Percentiles rank a stretch among this genome's conserved stretches.
Conservation (phyloP, 2,797 vertebrate species). For the Vespertilio murinus region DNA sequence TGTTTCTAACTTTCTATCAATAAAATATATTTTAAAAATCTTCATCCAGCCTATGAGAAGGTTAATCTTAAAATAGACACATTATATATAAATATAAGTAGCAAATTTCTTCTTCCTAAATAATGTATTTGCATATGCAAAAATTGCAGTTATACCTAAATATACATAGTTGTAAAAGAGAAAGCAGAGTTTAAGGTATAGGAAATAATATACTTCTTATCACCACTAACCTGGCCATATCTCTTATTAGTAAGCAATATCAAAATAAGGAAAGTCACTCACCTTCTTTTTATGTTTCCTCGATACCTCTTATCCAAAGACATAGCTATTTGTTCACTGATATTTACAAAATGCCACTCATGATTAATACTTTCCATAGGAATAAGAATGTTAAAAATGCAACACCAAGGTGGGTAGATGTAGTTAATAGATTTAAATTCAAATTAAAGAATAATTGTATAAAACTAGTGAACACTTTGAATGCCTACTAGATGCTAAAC, state of each 20-base stretch:
- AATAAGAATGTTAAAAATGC: neutral
- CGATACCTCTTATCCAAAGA: neutral
- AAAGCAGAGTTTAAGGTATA: neutral
- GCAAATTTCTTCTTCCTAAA: neutral
- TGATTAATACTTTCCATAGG: neutral
- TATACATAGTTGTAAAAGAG: neutral
- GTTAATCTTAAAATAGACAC: neutral
- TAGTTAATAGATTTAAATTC: neutral
- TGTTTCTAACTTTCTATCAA: too few relatives aligned
- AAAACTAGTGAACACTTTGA: conserved; percentile 12
- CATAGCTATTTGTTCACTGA: neutral
- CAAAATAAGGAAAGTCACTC: neutral
- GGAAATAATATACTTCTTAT: neutral
- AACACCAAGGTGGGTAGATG: neutral
- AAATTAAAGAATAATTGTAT: neutral
- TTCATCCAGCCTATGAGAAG: neutral
- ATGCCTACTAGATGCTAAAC: neutral
- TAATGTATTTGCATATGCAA: neutral
- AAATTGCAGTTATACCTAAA: neutral
- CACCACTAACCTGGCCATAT: neutral
- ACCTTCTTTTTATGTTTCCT: neutral
- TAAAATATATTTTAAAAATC: neutral
- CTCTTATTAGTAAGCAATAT: neutral
- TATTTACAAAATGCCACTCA: neutral
- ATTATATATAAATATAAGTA: neutral